A percentile compares a stretch with the other conserved stretches of the same genome.
Evolutionary conservation across 2,797 vertebrate species (phyloP).

Genomic region (Spheniscus humboldti): DNA sequence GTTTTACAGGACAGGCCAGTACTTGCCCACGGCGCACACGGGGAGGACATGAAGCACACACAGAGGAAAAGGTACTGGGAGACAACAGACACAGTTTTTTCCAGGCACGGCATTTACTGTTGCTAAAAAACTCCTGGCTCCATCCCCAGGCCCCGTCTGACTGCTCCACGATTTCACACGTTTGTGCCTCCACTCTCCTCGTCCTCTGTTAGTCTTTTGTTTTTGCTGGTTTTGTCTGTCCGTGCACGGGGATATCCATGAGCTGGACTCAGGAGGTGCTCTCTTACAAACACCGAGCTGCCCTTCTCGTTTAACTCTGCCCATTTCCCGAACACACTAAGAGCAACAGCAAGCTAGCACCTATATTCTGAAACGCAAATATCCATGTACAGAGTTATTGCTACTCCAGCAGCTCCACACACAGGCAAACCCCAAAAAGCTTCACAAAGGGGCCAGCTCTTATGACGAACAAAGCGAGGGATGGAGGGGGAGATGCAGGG

Average conservation of each 20-base stretch:
- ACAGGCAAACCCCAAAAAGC: not conserved
- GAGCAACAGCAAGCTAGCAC: not conserved
- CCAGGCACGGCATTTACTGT: not conserved
- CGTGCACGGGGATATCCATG: no score
- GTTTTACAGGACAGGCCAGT: not conserved
- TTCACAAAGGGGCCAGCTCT: not conserved
- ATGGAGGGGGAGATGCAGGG: not conserved
- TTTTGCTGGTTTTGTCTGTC: not conserved
- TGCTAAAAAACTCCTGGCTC: not conserved
- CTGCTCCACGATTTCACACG: not conserved
- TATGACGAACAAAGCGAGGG: accelerated
- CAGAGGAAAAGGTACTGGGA: not conserved
- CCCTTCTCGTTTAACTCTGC: not conserved
- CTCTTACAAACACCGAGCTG: not conserved
- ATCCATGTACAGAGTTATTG: accelerated
- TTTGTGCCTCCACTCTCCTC: not conserved
- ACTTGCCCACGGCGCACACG: not conserved
- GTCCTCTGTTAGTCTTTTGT: not conserved
- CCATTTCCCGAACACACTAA: not conserved
- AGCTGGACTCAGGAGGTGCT: not conserved
- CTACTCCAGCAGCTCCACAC: not conserved
- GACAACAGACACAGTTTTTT: not conserved
- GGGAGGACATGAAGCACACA: not conserved
- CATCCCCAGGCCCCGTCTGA: not conserved
- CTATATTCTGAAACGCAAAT: not conserved